These are phyloP conservation scores for Hydroisotoma schaefferi DNA, from an alignment of 2,888 invertebrate species.

Conservation along the genomic window DNA sequence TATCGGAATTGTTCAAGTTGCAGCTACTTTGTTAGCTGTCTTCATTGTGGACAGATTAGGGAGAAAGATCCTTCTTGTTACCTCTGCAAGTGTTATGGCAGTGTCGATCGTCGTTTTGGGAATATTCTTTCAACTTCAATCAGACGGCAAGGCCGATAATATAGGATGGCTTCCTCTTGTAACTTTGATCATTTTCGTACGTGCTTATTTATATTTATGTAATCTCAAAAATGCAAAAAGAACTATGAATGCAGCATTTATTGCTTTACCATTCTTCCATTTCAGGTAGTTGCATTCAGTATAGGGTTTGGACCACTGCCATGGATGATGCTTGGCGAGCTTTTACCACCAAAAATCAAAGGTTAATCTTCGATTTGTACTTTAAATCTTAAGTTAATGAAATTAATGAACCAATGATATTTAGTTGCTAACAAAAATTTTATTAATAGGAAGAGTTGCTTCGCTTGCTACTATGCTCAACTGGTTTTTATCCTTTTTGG, in stretches of 20 bases:
- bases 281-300: conserved; percentile 4
- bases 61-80: conserved; percentile 69
- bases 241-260: neutral
- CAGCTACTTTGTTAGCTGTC: conserved; percentile 56
- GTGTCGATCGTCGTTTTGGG: conserved; percentile 67
- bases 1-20: conserved; percentile 59
- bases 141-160: conserved; percentile 32
- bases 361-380: conserved; percentile 61
- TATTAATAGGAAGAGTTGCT: conserved; percentile 20
- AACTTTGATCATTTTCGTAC: conserved; percentile 70
- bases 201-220: conserved; percentile 54
- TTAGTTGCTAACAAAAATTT: no score
- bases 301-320: conserved; percentile 68
- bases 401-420: no score
- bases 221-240: neutral
- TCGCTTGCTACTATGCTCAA: conserved; percentile 65
- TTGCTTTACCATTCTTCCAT: neutral
- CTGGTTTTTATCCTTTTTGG: conserved; percentile 68
- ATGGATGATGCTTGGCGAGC: conserved; percentile 69
- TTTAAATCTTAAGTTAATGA: neutral
- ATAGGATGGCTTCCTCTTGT: conserved; percentile 71
- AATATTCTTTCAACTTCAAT: conserved; percentile 63
- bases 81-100: conserved; percentile 71
- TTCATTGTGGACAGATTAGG: conserved; percentile 77
- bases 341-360: conserved; percentile 69